phyloP scores from a whole-genome alignment of 2,888 invertebrate species.

The Drosophila borealis region DNA sequence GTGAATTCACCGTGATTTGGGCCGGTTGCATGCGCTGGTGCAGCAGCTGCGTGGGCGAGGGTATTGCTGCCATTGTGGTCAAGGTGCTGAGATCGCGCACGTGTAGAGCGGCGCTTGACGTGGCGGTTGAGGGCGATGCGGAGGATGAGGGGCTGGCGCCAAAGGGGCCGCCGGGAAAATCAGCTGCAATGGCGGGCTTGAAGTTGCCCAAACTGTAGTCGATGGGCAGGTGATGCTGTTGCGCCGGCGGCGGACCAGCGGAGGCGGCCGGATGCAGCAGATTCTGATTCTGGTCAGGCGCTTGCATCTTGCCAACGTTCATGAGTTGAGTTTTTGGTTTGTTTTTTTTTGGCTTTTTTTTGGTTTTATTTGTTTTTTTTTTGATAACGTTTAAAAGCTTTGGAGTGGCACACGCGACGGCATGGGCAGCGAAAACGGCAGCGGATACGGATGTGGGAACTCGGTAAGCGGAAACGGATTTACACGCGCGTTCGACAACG shows the following conservation, averaged over 20 bases:
- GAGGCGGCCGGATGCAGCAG: constrained; percentile 58
- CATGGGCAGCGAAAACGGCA: constrained; percentile 22
- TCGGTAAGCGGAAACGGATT: constrained; percentile 27
- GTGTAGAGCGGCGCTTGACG: constrained; percentile 69
- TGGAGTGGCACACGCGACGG: constrained; percentile 43
- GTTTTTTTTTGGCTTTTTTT: constrained; percentile 17
- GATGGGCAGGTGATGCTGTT: constrained; percentile 81
- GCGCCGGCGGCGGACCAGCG: constrained; percentile 56
- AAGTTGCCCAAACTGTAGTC: constrained; percentile 84
- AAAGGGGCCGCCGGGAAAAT: constrained; percentile 81
- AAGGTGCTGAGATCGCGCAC: constrained; percentile 82
- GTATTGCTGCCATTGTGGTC: constrained; percentile 79
- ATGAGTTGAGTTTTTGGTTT: constrained; percentile 43
- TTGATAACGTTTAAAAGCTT: constrained; percentile 15
- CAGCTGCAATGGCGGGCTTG: constrained; percentile 81
- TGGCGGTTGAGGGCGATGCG: constrained; percentile 50
- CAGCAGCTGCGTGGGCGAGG: constrained; percentile 80
- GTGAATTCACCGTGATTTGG: constrained; percentile 65
- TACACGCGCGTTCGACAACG: constrained; percentile 51
- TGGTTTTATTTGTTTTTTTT: constrained; percentile 10
- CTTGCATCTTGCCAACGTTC: constrained; percentile 81
- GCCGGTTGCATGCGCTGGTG: constrained; percentile 79
- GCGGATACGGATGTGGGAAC: neutral
- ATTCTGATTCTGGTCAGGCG: constrained; percentile 68
- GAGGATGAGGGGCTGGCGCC: constrained; percentile 65